These are phyloP conservation scores for Agrochola lota DNA, from an alignment of 2,888 invertebrate genomes.

Conservation along the genomic window DNA sequence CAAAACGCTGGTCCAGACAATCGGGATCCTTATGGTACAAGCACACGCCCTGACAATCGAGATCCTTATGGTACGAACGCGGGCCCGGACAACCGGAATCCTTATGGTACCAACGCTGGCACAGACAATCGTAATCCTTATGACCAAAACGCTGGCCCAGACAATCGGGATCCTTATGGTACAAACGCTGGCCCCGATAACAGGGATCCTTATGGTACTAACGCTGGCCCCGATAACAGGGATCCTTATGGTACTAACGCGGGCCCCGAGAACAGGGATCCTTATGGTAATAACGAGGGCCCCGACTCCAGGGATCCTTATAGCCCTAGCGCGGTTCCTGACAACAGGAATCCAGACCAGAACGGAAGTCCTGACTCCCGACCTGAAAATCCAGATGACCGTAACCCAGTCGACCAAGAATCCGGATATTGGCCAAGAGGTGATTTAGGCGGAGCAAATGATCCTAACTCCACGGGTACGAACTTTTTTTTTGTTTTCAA, in stretches of 20 bases:
- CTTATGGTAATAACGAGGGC: not conserved
- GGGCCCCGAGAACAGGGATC: not conserved
- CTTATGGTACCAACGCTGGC: not conserved
- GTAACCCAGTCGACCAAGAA: slow-evolving; percentile 3
- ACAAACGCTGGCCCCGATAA: not conserved
- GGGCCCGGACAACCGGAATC: not conserved
- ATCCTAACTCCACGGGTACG: slow-evolving; percentile 31
- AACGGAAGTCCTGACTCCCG: not conserved
- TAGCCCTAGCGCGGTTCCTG: not conserved
- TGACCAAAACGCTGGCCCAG: not conserved
- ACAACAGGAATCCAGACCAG: not conserved
- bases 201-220: not conserved
- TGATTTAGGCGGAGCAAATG: slow-evolving; percentile 23
- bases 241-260: not conserved
- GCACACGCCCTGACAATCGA: not conserved
- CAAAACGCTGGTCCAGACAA: not conserved
- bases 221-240: not conserved
- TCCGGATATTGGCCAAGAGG: slow-evolving; percentile 24
- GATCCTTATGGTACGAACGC: not conserved
- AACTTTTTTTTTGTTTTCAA: slow-evolving; percentile 21
- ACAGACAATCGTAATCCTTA: not conserved
- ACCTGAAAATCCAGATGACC: slow-evolving; percentile 20
- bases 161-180: not conserved
- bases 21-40: not conserved
- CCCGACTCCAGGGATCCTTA: not conserved